Evolutionary conservation across 2,113 vertebrate genomes (phyloP).

Genomic region (Notechis scutatus): DNA sequence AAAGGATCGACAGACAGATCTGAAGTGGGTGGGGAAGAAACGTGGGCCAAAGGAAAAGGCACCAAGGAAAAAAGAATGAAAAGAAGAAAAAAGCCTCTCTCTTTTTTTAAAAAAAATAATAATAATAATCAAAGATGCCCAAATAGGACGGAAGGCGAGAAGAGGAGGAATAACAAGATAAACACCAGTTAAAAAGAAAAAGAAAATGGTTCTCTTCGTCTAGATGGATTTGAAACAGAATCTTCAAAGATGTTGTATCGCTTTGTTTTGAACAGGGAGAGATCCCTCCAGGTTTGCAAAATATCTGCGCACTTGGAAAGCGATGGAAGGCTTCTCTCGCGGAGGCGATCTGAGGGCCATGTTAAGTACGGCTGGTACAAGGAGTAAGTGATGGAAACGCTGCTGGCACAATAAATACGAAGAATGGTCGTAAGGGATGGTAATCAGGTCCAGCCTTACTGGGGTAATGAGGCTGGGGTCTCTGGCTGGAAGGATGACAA

Average conservation of each 20-base stretch:
- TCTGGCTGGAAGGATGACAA: background rate
- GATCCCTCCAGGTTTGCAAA: conserved; percentile 35
- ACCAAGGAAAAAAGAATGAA: rapidly evolving
- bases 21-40: rapidly evolving
- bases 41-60: background rate
- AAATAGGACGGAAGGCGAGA: background rate
- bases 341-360: conserved; percentile 46
- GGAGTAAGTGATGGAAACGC: background rate
- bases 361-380: background rate
- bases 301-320: background rate
- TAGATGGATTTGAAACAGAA: background rate
- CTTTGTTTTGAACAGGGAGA: conserved; percentile 41
- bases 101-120: too few species aligned
- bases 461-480: background rate
- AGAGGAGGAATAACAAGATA: conserved; percentile 24
- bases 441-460: background rate
- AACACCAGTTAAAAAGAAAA: background rate
- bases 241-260: conserved; percentile 32
- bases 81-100: conserved; percentile 30
- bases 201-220: background rate
- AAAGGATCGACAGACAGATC: background rate
- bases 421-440: background rate
- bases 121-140: conserved; percentile 15
- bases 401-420: background rate
- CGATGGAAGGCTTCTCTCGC: background rate